Evolutionary conservation across 2,888 invertebrate species (phyloP).

Genomic region (Atrina japonica): DNA sequence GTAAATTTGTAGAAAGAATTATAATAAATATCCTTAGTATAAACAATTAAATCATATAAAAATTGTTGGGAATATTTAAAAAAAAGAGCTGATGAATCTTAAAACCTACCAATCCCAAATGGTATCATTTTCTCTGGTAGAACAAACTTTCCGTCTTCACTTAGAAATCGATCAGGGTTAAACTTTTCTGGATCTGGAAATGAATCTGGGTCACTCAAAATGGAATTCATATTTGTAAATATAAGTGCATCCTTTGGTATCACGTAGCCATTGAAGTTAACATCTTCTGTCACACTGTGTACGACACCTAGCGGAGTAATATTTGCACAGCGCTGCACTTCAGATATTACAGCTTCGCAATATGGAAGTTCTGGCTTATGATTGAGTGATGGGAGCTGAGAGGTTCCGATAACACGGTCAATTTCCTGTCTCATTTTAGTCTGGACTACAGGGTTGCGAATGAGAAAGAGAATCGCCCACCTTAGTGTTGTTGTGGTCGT

Average conservation of each 20-base stretch:
- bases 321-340: conserved; percentile 62
- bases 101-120: too few relatives aligned
- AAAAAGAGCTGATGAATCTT: too few relatives aligned
- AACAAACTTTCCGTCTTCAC: conserved; percentile 35
- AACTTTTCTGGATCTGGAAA: conserved; percentile 64
- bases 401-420: conserved; percentile 74
- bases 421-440: conserved; percentile 55
- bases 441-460: conserved; percentile 86
- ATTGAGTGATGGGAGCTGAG: conserved; percentile 49
- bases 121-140: too few relatives aligned
- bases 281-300: conserved; percentile 62
- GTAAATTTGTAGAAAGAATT: too few relatives aligned
- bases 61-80: too few relatives aligned
- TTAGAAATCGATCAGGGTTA: conserved; percentile 67
- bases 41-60: too few relatives aligned
- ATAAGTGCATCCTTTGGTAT: conserved; percentile 69
- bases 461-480: conserved; percentile 91
- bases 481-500: conserved; percentile 91
- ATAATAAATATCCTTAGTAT: too few relatives aligned
- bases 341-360: conserved; percentile 69
- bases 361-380: conserved; percentile 58
- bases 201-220: conserved; percentile 55
- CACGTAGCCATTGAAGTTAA: conserved; percentile 62
- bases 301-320: conserved; percentile 59
- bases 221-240: conserved; percentile 61